Conservation (phyloP, 2,888 invertebrate genomes). For the Alcis repandata region DNA sequence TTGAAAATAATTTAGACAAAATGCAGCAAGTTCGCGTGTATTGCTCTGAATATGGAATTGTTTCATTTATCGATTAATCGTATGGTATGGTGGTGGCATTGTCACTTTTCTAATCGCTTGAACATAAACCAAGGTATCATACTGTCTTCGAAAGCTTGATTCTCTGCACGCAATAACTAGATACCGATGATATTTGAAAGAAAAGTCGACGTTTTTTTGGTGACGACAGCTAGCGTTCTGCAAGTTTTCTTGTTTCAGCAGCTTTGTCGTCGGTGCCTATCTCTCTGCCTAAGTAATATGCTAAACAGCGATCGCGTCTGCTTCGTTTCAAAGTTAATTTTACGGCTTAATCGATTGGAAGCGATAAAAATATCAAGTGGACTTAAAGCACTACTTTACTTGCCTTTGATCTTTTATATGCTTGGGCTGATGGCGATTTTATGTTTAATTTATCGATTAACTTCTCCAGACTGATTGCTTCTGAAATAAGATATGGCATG, state of each 20-base stretch:
- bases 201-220: too few relatives aligned
- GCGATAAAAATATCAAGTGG: conserved; percentile 42
- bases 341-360: conserved; percentile 48
- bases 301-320: conserved; percentile 54
- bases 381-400: conserved; percentile 30
- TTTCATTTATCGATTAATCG: too few relatives aligned
- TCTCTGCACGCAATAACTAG: too few relatives aligned
- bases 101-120: too few relatives aligned
- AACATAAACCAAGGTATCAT: too few relatives aligned
- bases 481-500: conserved; percentile 4
- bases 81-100: too few relatives aligned
- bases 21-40: too few relatives aligned
- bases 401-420: conserved; percentile 33
- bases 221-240: not conserved
- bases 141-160: too few relatives aligned
- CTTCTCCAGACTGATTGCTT: conserved; percentile 23
- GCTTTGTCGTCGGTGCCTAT: not conserved
- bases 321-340: conserved; percentile 57
- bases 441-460: conserved; percentile 31
- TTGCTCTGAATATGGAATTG: too few relatives aligned
- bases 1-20: too few relatives aligned
- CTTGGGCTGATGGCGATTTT: conserved; percentile 21
- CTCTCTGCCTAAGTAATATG: conserved; percentile 31
- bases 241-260: not conserved
- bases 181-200: too few relatives aligned